A percentile compares a stretch with the other conserved stretches of the same genome.
phyloP scores from a whole-genome alignment of 2,888 invertebrate genomes.

The Chymomyza procnemis region DNA sequence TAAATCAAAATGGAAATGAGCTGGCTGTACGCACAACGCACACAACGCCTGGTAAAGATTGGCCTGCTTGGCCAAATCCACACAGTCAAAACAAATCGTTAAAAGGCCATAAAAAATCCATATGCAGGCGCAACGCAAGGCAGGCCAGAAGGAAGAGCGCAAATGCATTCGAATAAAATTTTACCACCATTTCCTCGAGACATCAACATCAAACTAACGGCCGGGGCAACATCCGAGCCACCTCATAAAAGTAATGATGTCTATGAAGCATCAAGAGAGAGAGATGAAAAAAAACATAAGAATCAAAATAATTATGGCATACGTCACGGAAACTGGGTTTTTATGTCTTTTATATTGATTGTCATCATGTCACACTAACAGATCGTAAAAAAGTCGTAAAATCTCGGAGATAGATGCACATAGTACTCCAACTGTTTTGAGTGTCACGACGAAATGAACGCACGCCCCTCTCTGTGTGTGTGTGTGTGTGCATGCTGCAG shows the following conservation, averaged over 20 bases:
- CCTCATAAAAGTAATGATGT: slow-evolving; percentile 73
- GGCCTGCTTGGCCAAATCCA: slow-evolving; percentile 45
- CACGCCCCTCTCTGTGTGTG: slow-evolving; percentile 8
- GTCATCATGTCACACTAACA: slow-evolving; percentile 75
- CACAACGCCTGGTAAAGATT: slow-evolving; percentile 22
- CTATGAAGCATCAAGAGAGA: slow-evolving; percentile 47
- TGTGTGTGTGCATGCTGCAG: slow-evolving; percentile 17
- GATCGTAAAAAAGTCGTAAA: slow-evolving; percentile 78
- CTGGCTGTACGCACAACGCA: too few relatives aligned
- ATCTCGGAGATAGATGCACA: slow-evolving; percentile 41
- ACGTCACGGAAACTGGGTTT: slow-evolving; percentile 70
- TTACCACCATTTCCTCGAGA: slow-evolving; percentile 66
- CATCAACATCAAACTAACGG: slow-evolving; percentile 58
- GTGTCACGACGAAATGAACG: slow-evolving; percentile 31
- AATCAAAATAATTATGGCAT: slow-evolving; percentile 73
- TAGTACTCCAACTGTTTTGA: slow-evolving; percentile 15
- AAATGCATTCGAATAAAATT: slow-evolving; percentile 67
- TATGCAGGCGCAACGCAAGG: slow-evolving; percentile 40
- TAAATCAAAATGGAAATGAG: slow-evolving; percentile 45
- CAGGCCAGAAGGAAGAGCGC: slow-evolving; percentile 6
- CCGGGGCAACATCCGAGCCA: slow-evolving; percentile 66
- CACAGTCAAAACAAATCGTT: slow-evolving; percentile 77
- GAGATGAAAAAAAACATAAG: slow-evolving; percentile 23
- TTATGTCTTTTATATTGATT: slow-evolving; percentile 74
- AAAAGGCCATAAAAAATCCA: slow-evolving; percentile 73